Conservation (phyloP, 2,888 invertebrate species). For the Morpho achilles region DNA sequence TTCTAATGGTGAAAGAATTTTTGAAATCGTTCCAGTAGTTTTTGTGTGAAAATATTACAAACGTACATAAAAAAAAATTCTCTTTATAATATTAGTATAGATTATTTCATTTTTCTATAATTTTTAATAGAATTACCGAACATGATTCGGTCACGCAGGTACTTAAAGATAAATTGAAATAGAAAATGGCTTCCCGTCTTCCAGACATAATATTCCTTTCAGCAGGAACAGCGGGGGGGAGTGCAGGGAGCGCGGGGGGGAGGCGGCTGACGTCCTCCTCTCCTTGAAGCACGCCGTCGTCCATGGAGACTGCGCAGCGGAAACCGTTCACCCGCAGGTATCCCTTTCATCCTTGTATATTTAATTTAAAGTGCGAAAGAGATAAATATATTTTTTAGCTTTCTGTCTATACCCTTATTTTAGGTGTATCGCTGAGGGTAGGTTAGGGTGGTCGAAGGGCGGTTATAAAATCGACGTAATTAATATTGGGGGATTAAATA, state of each 20-base stretch:
- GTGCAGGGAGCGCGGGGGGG: conserved; percentile 79
- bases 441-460: conserved; percentile 18
- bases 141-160: too few relatives aligned
- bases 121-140: too few relatives aligned
- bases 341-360: conserved; percentile 29
- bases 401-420: neutral
- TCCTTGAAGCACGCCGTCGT: conserved; percentile 93
- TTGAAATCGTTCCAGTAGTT: too few relatives aligned
- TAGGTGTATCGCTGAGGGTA: neutral
- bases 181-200: conserved; percentile 17
- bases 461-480: conserved; percentile 25
- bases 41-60: too few relatives aligned
- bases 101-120: too few relatives aligned
- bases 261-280: conserved; percentile 92
- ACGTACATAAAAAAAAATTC: too few relatives aligned
- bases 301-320: conserved; percentile 82
- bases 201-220: conserved; percentile 13
- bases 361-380: conserved; percentile 12
- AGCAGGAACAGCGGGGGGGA: conserved; percentile 71
- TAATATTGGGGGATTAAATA: conserved; percentile 23
- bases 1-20: too few relatives aligned
- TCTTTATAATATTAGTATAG: too few relatives aligned
- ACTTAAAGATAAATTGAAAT: neutral
- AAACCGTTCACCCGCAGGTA: conserved; percentile 77
- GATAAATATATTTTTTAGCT: conserved; percentile 23